Base-by-base conservation (phyloP, 2,797 vertebrate genomes). In the Trichosurus vulpecula region DNA sequence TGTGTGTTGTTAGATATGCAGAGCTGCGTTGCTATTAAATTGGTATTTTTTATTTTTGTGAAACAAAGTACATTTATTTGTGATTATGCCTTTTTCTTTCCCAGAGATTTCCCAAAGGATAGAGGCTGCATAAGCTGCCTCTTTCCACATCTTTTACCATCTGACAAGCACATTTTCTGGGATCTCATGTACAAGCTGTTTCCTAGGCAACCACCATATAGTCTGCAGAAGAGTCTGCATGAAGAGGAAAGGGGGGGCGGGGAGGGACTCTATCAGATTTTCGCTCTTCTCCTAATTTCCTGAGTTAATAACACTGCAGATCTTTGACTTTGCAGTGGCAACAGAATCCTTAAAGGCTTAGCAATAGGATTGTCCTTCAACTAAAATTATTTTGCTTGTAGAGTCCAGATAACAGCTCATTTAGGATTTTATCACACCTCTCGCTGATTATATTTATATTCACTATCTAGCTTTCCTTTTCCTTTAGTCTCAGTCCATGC, bases 171-270 rank as follows among this genome's bases (percentile, higher is more conserved):
- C 95, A 61, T 94, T 97, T 96, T 94, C 97, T 93, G 91, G 91
- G 92, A 93, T 94, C 92, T 95, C 95, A 94, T 93, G 95, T 54
- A 57, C 92, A 90, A 81, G 90, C 92, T 47, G 97, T 98, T 98
- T 96, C 97, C 98, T 98, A 97, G 98, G 98, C 61, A 98, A 98
- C 98, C 96, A 97, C 58, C 94, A 66, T 35, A 52, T 95, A 95
- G 95, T 94, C 66, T 91, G 31, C 52, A 91, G 96, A 90, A 95
- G 87, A 35, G 95, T 54, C 97, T 96, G 95, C 93, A n/a, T 90
- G 91, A 96, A 95, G 91, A 47, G 54, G 52, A 96, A 61, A 0
- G 94, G 53, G 61, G 58, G 0, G 94, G 53, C 74, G 58, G 35
- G 51, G 1, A 87, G 74, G 57, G 29, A 10, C 54, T 19, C 47